phyloP scores from a whole-genome alignment of 2,113 vertebrate species.

The Willisornis vidua region DNA sequence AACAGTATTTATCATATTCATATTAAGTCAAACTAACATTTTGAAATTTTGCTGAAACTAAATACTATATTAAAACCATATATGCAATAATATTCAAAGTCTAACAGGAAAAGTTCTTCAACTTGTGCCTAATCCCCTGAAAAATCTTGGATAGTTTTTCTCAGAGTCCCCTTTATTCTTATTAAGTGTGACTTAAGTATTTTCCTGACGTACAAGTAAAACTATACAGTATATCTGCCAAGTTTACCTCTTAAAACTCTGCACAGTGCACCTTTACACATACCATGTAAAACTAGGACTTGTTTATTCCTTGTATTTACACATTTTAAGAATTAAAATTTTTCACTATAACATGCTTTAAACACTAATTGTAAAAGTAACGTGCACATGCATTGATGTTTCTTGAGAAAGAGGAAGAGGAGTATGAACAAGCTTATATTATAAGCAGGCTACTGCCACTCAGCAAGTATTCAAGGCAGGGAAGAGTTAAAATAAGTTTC shows the following conservation, averaged over 20 bases:
- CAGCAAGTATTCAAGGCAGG: not conserved
- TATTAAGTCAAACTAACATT: not conserved
- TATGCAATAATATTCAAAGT: not conserved
- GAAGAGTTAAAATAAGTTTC: not conserved
- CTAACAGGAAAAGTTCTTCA: not conserved
- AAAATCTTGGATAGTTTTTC: not conserved
- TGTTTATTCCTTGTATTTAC: not conserved
- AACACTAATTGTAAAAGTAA: not conserved
- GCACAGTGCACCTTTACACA: not conserved
- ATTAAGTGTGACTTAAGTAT: not conserved
- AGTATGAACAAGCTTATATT: not conserved
- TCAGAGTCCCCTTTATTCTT: not conserved
- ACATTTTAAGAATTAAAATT: not conserved
- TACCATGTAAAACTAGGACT: not conserved
- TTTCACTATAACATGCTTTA: not conserved
- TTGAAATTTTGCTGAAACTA: not conserved
- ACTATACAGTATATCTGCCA: not conserved
- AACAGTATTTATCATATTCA: not conserved
- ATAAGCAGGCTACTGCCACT: not conserved
- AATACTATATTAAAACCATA: not conserved
- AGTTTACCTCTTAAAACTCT: not conserved
- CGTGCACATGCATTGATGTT: not conserved
- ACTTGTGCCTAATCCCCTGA: not conserved
- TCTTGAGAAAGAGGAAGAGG: not conserved
- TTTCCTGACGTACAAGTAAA: not conserved